These are phyloP conservation scores for Oceanodroma leucorhoa DNA, from an alignment of 2,797 vertebrate genomes.

Conservation along the genomic window DNA sequence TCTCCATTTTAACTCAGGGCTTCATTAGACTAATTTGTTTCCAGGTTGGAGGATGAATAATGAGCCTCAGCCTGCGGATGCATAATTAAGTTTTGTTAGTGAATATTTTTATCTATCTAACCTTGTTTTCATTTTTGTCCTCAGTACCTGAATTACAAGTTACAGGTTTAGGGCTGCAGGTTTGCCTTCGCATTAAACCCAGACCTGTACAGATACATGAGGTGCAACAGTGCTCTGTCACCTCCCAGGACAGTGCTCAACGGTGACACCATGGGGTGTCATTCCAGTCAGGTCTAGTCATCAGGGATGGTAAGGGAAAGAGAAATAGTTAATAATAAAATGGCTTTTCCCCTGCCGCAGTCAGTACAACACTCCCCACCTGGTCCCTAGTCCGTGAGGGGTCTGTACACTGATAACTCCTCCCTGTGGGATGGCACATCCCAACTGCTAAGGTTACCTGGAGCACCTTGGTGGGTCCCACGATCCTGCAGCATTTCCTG, in stretches of 20 bases:
- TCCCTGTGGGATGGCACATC: neutral
- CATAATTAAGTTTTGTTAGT: constrained; percentile 60
- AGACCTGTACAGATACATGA: neutral
- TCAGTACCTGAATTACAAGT: constrained; percentile 8
- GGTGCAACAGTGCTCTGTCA: neutral
- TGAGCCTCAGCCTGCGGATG: constrained; percentile 35
- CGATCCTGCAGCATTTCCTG: neutral
- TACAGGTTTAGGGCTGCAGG: neutral
- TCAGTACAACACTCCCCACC: neutral
- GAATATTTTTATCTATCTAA: constrained; percentile 58
- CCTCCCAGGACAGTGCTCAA: neutral
- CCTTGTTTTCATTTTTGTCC: constrained; percentile 48
- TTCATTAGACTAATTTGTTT: constrained; percentile 64
- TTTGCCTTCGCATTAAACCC: neutral
- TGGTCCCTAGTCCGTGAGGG: accelerated
- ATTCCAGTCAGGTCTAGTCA: neutral
- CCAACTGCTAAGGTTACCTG: neutral
- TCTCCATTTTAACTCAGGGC: constrained; percentile 44
- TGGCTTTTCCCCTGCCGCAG: neutral
- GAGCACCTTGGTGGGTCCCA: neutral
- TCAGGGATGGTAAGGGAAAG: neutral
- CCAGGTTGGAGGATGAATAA: constrained; percentile 63
- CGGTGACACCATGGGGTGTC: accelerated
- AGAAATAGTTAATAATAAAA: neutral
- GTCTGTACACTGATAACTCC: neutral